phyloP scores from a whole-genome alignment of 2,797 vertebrate species.

The Enteromius afrohamiltoni region DNA sequence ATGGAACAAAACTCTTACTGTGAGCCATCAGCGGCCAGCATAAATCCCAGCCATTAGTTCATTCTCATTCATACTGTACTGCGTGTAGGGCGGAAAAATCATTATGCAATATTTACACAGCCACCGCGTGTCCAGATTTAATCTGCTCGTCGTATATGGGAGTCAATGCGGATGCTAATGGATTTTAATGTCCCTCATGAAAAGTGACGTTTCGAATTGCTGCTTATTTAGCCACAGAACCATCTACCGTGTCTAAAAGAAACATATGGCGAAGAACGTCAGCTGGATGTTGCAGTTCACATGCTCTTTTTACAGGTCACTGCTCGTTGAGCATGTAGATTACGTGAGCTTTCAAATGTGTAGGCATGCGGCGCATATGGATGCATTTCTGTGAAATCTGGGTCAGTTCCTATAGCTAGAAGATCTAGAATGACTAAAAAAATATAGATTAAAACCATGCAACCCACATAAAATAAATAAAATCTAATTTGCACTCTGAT shows the following conservation, averaged over 20 bases:
- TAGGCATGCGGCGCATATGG: slow-evolving; percentile 68
- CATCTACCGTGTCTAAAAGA: slow-evolving; percentile 51
- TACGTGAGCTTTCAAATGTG: slow-evolving; percentile 72
- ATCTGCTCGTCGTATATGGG: slow-evolving; percentile 30
- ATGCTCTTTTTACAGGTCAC: slow-evolving; percentile 69
- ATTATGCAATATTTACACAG: slow-evolving; percentile 42
- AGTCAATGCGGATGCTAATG: slow-evolving; percentile 27
- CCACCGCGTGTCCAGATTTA: slow-evolving; percentile 1
- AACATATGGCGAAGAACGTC: slow-evolving; percentile 71
- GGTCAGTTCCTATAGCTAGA: slow-evolving; percentile 62
- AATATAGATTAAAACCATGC: background rate
- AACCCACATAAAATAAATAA: background rate
- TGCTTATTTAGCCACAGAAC: slow-evolving; percentile 19
- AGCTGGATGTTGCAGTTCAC: slow-evolving; percentile 65
- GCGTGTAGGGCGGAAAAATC: background rate
- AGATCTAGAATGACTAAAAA: background rate
- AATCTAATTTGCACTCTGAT: background rate
- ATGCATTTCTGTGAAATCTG: slow-evolving; percentile 73
- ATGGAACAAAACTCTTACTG: slow-evolving; percentile 47
- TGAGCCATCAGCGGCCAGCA: slow-evolving; percentile 37
- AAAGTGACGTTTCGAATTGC: background rate
- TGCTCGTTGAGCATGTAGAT: slow-evolving; percentile 73
- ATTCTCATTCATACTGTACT: slow-evolving; percentile 28
- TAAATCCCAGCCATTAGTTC: slow-evolving; percentile 36
- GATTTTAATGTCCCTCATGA: slow-evolving; percentile 34